A percentile compares a stretch with the other conserved stretches of the same genome.
phyloP scores from a whole-genome alignment of 2,797 vertebrate genomes.

The Hippocampus kuda region DNA sequence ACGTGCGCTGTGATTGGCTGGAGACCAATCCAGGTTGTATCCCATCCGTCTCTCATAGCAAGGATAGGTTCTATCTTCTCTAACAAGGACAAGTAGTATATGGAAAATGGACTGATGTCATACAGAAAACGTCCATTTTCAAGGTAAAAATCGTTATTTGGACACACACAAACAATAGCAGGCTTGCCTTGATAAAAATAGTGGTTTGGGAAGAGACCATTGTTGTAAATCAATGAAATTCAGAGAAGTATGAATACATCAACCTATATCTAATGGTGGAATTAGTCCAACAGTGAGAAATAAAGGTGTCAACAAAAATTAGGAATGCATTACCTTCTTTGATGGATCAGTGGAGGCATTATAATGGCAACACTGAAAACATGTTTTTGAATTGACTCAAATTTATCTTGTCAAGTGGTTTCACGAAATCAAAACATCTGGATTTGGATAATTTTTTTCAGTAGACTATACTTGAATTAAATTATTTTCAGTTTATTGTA shows the following conservation, averaged over 20 bases:
- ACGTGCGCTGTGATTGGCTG: too few species aligned
- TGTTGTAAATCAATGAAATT: background rate
- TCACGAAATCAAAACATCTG: too few species aligned
- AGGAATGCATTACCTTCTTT: constrained; percentile 24
- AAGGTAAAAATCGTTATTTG: too few species aligned
- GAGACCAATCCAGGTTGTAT: too few species aligned
- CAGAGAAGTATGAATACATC: background rate
- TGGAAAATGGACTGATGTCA: background rate
- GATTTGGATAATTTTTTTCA: too few species aligned
- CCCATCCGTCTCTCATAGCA: background rate
- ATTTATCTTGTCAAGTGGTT: too few species aligned
- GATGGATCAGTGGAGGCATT: constrained; percentile 14
- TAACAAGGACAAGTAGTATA: background rate
- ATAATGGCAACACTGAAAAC: constrained; percentile 3
- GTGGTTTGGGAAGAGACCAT: background rate
- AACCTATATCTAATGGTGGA: constrained; percentile 7
- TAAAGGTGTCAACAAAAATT: constrained; percentile 18
- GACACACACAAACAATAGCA: too few species aligned
- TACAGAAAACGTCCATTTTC: background rate
- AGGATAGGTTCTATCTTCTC: background rate
- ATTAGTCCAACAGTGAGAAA: constrained; percentile 24
- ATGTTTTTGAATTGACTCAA: too few species aligned
- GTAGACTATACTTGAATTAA: too few species aligned
- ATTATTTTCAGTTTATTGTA: background rate
- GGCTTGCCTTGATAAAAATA: background rate